phyloP scores from a whole-genome alignment of 2,888 invertebrate genomes.

The Eilema depressum region DNA sequence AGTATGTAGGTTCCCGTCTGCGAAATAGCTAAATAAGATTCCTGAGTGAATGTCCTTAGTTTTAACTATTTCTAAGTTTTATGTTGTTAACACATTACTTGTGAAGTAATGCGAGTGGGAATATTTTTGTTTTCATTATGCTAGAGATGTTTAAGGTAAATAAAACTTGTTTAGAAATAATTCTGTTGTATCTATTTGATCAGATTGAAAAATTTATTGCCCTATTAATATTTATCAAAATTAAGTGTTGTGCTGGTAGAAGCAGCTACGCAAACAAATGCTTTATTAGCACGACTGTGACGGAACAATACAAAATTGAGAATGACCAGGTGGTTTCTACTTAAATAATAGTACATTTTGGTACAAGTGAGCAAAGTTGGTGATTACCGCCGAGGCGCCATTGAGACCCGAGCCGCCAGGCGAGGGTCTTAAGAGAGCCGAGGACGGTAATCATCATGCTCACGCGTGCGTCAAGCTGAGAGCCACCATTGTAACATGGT shows the following conservation, averaged over 20 bases:
- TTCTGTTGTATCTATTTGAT: conserved; percentile 9
- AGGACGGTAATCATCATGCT: too few species aligned
- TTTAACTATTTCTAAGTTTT: conserved; percentile 61
- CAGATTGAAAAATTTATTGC: background rate
- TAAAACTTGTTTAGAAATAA: conserved; percentile 70
- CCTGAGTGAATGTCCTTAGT: conserved; percentile 57
- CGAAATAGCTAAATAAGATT: conserved; percentile 55
- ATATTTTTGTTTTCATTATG: conserved; percentile 78
- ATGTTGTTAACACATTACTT: conserved; percentile 78
- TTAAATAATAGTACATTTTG: too few species aligned
- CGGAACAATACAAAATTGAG: background rate
- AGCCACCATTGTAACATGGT: too few species aligned
- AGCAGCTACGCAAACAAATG: background rate
- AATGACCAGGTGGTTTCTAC: background rate
- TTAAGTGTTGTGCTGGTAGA: background rate
- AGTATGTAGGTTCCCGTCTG: conserved; percentile 21
- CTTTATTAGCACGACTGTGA: background rate
- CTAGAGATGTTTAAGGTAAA: conserved; percentile 77
- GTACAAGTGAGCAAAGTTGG: too few species aligned
- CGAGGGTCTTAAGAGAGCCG: too few species aligned
- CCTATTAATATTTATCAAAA: background rate
- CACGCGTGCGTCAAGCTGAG: too few species aligned
- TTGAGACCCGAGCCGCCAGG: too few species aligned
- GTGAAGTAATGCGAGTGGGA: conserved; percentile 71
- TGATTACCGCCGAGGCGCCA: too few species aligned